Conservation (phyloP, 2,113 vertebrate genomes). For the Todiramphus chloris region DNA sequence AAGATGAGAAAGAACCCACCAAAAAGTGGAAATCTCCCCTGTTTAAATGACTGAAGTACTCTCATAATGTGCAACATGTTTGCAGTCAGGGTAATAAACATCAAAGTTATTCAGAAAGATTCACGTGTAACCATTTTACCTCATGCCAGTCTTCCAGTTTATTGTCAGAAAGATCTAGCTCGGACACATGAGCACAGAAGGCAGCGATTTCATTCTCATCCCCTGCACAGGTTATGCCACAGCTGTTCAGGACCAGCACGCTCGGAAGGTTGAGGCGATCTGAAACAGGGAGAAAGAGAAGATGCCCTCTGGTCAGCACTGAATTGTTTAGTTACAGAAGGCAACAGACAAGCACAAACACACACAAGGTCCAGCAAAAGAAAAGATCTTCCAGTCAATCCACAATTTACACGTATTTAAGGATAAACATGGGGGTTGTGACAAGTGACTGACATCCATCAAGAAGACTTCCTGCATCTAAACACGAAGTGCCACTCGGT, state of each 20-base stretch:
- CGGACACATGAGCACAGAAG: conserved; percentile 92
- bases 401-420: fast-evolving
- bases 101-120: not conserved
- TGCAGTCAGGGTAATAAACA: not conserved
- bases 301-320: not conserved
- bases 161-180: conserved; percentile 95
- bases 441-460: not conserved
- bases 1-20: not conserved
- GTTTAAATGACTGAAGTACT: not conserved
- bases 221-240: conserved; percentile 91
- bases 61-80: not conserved
- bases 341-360: not conserved
- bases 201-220: conserved; percentile 88
- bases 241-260: conserved; percentile 88
- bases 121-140: conserved; percentile 70
- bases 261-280: conserved; percentile 93
- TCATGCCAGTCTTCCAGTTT: conserved; percentile 94
- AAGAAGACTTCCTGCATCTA: not conserved
- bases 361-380: not conserved
- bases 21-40: not conserved
- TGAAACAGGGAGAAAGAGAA: conserved; percentile 35
- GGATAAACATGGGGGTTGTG: fast-evolving
- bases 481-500: not conserved
- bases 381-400: not conserved
- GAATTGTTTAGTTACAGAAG: not conserved